Evolutionary conservation across 2,113 vertebrate genomes (phyloP), one percentile per base, ranked within the genome.

Genomic region (Oncorhynchus masou): DNA sequence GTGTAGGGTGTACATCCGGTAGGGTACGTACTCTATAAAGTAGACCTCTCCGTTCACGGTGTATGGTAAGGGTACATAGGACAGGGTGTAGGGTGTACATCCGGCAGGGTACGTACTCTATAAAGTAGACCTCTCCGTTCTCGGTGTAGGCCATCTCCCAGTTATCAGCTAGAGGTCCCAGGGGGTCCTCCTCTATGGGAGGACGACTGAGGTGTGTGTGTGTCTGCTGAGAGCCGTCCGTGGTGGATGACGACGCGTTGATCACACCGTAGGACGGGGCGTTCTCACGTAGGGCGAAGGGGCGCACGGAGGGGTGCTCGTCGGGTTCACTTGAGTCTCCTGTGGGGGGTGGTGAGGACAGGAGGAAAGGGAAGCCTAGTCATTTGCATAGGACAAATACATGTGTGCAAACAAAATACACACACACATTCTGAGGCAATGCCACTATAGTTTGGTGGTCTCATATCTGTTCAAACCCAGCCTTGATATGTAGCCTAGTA

Each of bases 111-210:
- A 91, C 94, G 90, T 94, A 99, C 97, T 99, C 98, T 96, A 99
- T 99, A 87, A 96, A 99, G 94, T 99, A 99, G 96, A 98, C 97
- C 97, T 99, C 98, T 91, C 98, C 98, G 2, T 94, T 98, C 94
- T 99, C 97, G 2, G 98, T 99, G 94, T 97, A 99, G 91, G 98
- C 98, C 98, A 99, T 99, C 96, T 99, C 98, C 98, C 97, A 99
- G 94, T 97, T 98, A 76, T 97, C 96, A 16, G 97, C 97, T 93
- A 99, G 94, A 93, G 96, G 95, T 92, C 96, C 98, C 92, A 96
- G 92, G 62, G 93, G 95, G 88, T 98, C 97, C 96, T 97, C 96
- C 39, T 97, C 96, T 48, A 94, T 92, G 89, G 94, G 92, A 94
- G 96, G 96, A 94, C 95, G 96, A 90, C 89, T 92, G 94, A 96